Evolutionary conservation across 2,888 invertebrate genomes (phyloP), one percentile per base, ranked within the genome.

Genomic region (Meganola albula): DNA sequence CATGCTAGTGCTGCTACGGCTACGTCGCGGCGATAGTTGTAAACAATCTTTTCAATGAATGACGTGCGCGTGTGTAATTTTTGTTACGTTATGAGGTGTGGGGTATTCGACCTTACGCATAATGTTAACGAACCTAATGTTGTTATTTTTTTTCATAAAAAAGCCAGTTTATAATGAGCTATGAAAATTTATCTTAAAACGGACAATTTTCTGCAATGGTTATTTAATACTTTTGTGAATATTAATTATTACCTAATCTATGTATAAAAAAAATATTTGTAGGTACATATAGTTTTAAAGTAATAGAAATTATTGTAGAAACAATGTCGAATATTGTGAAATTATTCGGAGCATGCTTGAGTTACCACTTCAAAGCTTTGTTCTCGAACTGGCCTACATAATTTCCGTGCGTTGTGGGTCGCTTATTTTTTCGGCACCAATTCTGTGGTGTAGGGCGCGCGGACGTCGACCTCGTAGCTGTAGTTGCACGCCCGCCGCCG

Each of bases 381-480:
- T 83, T 79, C 76, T 58, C 58, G 36, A 53, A 55, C 39, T 74
- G 74, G 63, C 76, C 78, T 79, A 80, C 77, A 66, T 78, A 74
- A 75, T 70, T 78, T 77, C 63, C 61, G 59, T 62, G 59, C 62
- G 54, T 77, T 69, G 72, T 84, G 64, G 84, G 82, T 83, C 80
- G 78, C 71, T 76, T 67, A 80, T 77, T 76, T 79, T 73, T 84
- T 82, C 78, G 84, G 76, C 83, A 80, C 74, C 74, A 66, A 72
- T 82, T 52, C 67, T 53, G 60, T 61, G 57, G 63, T 66, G 70
- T 77, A 76, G 76, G 73, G 73, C 78, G 56, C 48, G 59, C 63
- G 74, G 73, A 34, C 74, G 54, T 62, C 63, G 76, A 76, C 75
- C 71, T 61, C 72, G 62, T 58, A 63, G 63, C 58, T 67, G n/a